Evolutionary conservation across 2,113 vertebrate species (phyloP).

Genomic region (Elanoides forficatus): DNA sequence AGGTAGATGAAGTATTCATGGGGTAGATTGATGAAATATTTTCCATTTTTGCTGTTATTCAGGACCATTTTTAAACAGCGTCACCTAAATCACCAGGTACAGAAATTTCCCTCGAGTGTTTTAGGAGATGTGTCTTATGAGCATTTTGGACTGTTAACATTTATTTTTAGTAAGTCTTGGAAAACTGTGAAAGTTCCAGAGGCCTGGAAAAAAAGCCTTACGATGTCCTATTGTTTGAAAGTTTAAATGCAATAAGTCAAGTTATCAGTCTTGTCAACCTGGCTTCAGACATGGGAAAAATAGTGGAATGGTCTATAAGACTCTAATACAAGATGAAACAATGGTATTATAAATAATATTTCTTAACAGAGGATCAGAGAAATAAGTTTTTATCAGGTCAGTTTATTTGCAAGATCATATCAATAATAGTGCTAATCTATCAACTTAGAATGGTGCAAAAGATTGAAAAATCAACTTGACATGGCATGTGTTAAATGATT

Average conservation of each 20-base stretch:
- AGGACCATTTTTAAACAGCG: neutral
- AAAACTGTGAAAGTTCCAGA: neutral
- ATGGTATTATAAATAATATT: neutral
- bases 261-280: neutral
- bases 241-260: neutral
- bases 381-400: neutral
- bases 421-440: neutral
- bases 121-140: neutral
- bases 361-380: neutral
- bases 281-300: neutral
- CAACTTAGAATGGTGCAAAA: neutral
- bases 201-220: neutral
- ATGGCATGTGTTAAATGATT: fast-evolving
- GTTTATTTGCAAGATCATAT: neutral
- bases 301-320: neutral
- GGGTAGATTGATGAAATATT: neutral
- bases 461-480: neutral
- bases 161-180: neutral
- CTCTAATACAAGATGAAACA: neutral
- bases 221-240: neutral
- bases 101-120: neutral
- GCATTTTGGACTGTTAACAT: neutral
- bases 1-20: neutral
- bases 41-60: neutral
- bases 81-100: neutral